Conservation (phyloP, 2,888 invertebrate genomes). For the Icerya purchasi region DNA sequence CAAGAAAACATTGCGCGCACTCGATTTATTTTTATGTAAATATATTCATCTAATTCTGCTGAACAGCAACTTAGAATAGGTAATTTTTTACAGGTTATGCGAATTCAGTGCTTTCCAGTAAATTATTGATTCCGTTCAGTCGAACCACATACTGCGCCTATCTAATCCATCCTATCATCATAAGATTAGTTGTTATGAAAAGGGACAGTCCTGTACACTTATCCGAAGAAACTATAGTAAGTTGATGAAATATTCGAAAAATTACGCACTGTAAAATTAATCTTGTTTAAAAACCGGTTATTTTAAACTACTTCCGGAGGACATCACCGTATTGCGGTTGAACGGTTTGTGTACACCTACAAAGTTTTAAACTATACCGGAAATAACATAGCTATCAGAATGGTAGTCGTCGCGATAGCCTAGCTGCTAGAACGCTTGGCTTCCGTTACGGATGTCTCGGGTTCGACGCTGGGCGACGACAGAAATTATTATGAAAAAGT, state of each 20-base stretch:
- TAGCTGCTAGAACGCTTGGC: too few species aligned
- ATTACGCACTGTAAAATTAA: background rate
- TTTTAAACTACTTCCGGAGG: background rate
- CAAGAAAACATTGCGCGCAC: too few species aligned
- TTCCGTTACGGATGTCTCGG: too few species aligned
- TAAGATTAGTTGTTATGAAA: slow-evolving; percentile 56
- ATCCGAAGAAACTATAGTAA: slow-evolving; percentile 52
- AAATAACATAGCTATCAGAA: too few species aligned
- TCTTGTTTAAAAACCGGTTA: too few species aligned
- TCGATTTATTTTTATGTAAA: too few species aligned
- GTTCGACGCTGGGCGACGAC: too few species aligned
- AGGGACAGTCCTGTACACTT: slow-evolving; percentile 63
- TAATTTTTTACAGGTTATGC: slow-evolving; percentile 36
- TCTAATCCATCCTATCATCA: slow-evolving; percentile 60
- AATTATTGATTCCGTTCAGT: slow-evolving; percentile 61
- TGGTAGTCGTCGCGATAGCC: too few species aligned
- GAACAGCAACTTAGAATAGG: too few species aligned
- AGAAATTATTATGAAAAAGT: too few species aligned
- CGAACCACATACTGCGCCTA: slow-evolving; percentile 73
- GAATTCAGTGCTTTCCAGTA: slow-evolving; percentile 46
- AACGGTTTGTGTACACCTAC: background rate
- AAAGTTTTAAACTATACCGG: background rate
- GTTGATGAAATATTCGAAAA: too few species aligned
- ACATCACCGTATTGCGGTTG: background rate
- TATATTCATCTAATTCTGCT: too few species aligned